phyloP scores from a whole-genome alignment of 2,797 vertebrate genomes.

The Paedocypris micromegethes region DNA sequence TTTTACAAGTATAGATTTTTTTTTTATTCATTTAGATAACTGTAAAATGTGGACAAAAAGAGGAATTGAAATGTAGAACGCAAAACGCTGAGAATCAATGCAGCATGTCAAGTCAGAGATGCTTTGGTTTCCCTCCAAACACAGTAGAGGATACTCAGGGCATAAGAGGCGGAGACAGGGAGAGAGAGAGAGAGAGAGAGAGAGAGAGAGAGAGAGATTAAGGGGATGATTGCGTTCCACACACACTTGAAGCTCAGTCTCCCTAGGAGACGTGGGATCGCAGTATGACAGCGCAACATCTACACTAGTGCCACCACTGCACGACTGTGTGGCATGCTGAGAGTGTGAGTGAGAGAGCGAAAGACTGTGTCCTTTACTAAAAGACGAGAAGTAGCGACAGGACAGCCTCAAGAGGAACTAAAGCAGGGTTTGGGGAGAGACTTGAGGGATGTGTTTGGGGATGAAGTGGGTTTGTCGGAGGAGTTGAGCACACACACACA shows the following conservation, averaged over 20 bases:
- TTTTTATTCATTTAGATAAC: too few relatives aligned
- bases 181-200: constrained; percentile 35
- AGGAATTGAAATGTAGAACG: constrained; percentile 1
- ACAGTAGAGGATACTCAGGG: constrained; percentile 73
- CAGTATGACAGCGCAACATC: constrained; percentile 63
- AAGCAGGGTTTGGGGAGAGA: constrained; percentile 39
- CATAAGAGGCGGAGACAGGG: constrained; percentile 59
- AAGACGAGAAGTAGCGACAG: constrained; percentile 22
- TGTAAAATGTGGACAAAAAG: constrained; percentile 14
- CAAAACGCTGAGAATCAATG: constrained; percentile 45
- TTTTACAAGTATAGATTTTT: constrained; percentile 18
- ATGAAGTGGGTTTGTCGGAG: constrained; percentile 59
- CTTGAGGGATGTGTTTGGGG: constrained; percentile 56
- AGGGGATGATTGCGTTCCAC: constrained; percentile 69
- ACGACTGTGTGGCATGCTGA: constrained; percentile 46
- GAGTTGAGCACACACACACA: constrained; percentile 58
- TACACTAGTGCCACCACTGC: constrained; percentile 55
- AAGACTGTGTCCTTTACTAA: constrained; percentile 37
- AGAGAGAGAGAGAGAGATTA: constrained; percentile 55
- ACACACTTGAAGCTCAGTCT: constrained; percentile 73
- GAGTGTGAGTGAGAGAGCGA: constrained; percentile 30
- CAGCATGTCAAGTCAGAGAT: constrained; percentile 70
- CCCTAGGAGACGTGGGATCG: constrained; percentile 70
- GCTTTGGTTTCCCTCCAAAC: constrained; percentile 79
- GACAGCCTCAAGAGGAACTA: constrained; percentile 38